Base-by-base conservation (phyloP, 2,113 vertebrate genomes). In the Thalassoma bifasciatum region DNA sequence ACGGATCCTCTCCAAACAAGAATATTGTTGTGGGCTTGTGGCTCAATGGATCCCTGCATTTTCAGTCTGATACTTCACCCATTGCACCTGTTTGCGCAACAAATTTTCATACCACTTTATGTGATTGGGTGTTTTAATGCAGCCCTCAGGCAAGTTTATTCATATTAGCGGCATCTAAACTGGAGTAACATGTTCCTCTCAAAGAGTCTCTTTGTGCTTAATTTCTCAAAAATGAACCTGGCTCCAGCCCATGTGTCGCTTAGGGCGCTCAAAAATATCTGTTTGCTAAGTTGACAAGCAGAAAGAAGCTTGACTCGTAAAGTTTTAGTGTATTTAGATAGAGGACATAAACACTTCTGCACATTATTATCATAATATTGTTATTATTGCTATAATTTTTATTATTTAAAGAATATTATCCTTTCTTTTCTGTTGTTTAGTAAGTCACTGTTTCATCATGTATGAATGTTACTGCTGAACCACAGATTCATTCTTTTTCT, bases 201-300 rank as follows among this genome's bases (percentile, higher is more conserved):
- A 79, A 81, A 65, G 44, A 0, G 0, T 68, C 19, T 2, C 26
- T 71, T 72, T 37, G 47, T 64, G 14, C 14, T 58, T 62, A 8
- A 51, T 57, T 51, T 23, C 54, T 52, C 16, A 54, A 34, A 44
- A 26, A 21, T 66, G 26, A 67, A 66, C 37, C 36, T 75, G 53
- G 38, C 67, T 19, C 10, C 23, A 72, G 49, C 53, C 72, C 72
- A 60, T 79, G 24, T 71, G 63, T 59, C 30, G 74, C 85, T 83
- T 24, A 60, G 44, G 78, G 82, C 79, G 2, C 80, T 91, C 42
- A 83, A 91, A 92, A 90, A 76, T 74, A 77, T 85, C 42, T 58
- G 72, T 88, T 78, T 77, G 62, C 75, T 83, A 8, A 60, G 50
- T 82, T 58, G 63, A 52, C 79, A 61, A 60, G 56, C 82, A 60